A percentile compares a stretch with the other conserved stretches of the same genome.
Evolutionary conservation across 2,113 vertebrate species (phyloP).

Genomic region (Alligator sinensis): DNA sequence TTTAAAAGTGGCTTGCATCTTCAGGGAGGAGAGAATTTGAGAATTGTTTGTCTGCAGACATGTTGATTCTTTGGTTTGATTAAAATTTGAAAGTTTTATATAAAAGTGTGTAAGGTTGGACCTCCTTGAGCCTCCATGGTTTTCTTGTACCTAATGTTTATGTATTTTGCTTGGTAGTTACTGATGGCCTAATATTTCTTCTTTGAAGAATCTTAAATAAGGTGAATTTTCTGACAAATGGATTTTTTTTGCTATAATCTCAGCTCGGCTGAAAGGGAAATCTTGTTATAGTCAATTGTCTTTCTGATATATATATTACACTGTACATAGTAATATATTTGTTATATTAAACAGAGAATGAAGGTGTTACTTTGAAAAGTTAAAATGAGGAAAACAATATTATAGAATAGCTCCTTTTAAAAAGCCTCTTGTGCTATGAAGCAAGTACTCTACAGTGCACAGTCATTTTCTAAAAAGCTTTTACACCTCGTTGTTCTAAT

Average conservation of each 20-base stretch:
- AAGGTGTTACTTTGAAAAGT: conserved; percentile 26
- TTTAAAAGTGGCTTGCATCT: background rate
- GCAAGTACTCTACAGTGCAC: background rate
- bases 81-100: background rate
- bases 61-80: background rate
- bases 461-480: conserved; percentile 9
- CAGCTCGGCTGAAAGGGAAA: conserved; percentile 30
- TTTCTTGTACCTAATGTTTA: background rate
- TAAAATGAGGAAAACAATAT: background rate
- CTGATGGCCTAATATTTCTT: background rate
- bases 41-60: background rate
- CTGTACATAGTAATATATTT: background rate
- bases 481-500: conserved; percentile 27
- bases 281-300: conserved; percentile 1
- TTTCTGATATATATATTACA: background rate
- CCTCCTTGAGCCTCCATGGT: background rate
- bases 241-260: conserved; percentile 8
- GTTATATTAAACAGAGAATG: conserved; percentile 19
- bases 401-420: background rate
- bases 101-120: background rate
- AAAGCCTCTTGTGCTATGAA: background rate
- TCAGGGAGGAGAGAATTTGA: background rate
- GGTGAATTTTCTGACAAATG: background rate
- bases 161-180: background rate
- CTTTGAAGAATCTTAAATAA: background rate